Evolutionary conservation across 2,113 vertebrate genomes (phyloP), one percentile per base, ranked within the genome.

Genomic region (Sander lucioperca): DNA sequence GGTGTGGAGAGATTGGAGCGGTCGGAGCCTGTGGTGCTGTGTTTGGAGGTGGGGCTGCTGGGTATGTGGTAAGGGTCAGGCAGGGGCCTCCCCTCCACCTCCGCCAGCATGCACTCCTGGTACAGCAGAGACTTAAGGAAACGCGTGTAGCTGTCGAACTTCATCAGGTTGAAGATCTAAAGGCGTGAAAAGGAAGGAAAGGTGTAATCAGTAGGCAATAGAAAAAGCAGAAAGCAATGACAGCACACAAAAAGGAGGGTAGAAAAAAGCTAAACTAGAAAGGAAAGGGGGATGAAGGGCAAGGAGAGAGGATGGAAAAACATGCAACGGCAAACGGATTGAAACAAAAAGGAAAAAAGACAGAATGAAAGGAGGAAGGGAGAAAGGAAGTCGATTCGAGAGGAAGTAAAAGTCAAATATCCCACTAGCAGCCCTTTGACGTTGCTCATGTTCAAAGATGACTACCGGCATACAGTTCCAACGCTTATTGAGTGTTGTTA

Each of bases 121-220:
- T 99, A 99, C 21, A 99, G 93, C 6, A 96, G 95, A 58, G 98
- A 99, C 89, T 99, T 99, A 72, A 99, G 96, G 82, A 99, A 99
- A 15, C 98, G 96, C 0, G 98, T 97, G 39, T 99, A 99, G 93
- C 98, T 99, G 79, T 99, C 98, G 58, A 99, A 99, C 95, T 99
- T 99, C 98, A 99, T 99, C 94, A 99, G 86, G 93, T 98, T 99
- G 94, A 99, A 99, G 83, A 99, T 99, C 98, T 99, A 92, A 86
- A 67, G 0, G 19, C 19, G 6, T 2, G 68, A 92, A 66, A 48
- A 23, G 56, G 19, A 45, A 36, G 16, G 48, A 67, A 47, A 30
- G 16, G 64, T 57, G 39, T 21, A 8, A 68, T 53, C 6, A 39
- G 15, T 48, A 57, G 43, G 15, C 1, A 23, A 23, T 3, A 61